Evolutionary conservation across 2,888 invertebrate genomes (phyloP), one percentile per base, ranked within the genome.

Genomic region (Encarsia formosa): DNA sequence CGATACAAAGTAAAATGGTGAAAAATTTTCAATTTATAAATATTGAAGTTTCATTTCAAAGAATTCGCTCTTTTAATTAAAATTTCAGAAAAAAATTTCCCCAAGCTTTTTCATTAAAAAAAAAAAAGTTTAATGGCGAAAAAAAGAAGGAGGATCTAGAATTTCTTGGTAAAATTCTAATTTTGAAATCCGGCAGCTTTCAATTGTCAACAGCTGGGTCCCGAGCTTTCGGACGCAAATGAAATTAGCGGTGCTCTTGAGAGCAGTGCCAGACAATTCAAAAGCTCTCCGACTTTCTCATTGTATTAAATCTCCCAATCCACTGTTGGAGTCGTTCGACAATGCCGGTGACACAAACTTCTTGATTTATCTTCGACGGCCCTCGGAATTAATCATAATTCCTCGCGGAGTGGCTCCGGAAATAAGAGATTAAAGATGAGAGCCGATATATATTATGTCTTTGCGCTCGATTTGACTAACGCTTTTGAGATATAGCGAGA

Each of bases 161-260:
- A n/a, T n/a, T n/a, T n/a, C n/a, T n/a, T n/a, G n/a, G n/a, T n/a
- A n/a, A n/a, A n/a, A n/a, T n/a, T n/a, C n/a, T n/a, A n/a, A n/a
- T n/a, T n/a, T n/a, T n/a, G n/a, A n/a, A n/a, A n/a, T n/a, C n/a
- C n/a, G n/a, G n/a, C n/a, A n/a, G n/a, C n/a, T n/a, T n/a, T n/a
- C n/a, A n/a, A n/a, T n/a, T n/a, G n/a, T n/a, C n/a, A n/a, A n/a
- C n/a, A 11, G 31, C 31, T 4, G 11, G 4, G 15, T 6, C 11
- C 26, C 26, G 26, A 15, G 31, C 13, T 4, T 11, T 29, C 16
- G 37, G 23, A 32, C 24, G 24, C 37, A 39, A 38, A 39, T 24
- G 44, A 50, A 50, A 50, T 50, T 50, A 50, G 49, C 49, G 32
- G 23, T 4, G 18, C 39, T 38, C 32, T 44, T 44, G 11, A 5